Evolutionary conservation across 1,140 invertebrate genomes (phyloP).

Genomic region (Drosophila varians): DNA sequence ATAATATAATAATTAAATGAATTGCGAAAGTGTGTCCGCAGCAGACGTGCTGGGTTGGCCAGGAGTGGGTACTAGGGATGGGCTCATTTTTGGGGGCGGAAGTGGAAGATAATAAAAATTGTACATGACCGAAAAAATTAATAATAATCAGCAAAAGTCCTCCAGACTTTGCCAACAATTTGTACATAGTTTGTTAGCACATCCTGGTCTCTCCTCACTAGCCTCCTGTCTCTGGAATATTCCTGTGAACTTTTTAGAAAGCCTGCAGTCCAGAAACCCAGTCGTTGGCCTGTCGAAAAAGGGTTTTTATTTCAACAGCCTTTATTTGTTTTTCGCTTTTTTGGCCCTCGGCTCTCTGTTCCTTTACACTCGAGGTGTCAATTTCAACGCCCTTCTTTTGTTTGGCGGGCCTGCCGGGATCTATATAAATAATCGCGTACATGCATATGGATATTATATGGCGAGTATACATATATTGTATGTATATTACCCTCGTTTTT

Average conservation of each 20-base stretch:
- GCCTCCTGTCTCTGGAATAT: conserved; percentile 9
- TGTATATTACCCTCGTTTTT: conserved; percentile 79
- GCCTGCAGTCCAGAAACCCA: conserved; percentile 41
- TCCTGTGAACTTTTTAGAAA: conserved; percentile 44
- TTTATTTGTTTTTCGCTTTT: conserved; percentile 50
- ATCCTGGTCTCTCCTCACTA: conserved; percentile 14
- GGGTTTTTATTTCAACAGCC: conserved; percentile 55
- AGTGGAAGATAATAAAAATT: neutral
- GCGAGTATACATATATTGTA: conserved; percentile 42
- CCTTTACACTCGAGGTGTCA: conserved; percentile 79
- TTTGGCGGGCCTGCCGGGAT: conserved; percentile 39
- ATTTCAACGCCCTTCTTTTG: conserved; percentile 81
- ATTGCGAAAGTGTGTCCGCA: conserved; percentile 79
- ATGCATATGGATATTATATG: conserved; percentile 41
- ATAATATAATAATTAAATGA: conserved; percentile 81
- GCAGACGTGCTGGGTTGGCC: conserved; percentile 68
- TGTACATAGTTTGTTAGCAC: neutral
- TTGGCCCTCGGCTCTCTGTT: conserved; percentile 54
- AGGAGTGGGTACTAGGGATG: conserved; percentile 38
- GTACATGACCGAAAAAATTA: too few relatives aligned
- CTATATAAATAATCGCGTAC: conserved; percentile 39
- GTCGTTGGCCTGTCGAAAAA: conserved; percentile 51
- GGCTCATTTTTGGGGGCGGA: conserved; percentile 20
- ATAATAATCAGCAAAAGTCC: too few relatives aligned
- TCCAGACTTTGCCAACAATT: too few relatives aligned